Evolutionary conservation across 2,797 vertebrate species (phyloP).

Genomic region (Setipinna tenuifilis): DNA sequence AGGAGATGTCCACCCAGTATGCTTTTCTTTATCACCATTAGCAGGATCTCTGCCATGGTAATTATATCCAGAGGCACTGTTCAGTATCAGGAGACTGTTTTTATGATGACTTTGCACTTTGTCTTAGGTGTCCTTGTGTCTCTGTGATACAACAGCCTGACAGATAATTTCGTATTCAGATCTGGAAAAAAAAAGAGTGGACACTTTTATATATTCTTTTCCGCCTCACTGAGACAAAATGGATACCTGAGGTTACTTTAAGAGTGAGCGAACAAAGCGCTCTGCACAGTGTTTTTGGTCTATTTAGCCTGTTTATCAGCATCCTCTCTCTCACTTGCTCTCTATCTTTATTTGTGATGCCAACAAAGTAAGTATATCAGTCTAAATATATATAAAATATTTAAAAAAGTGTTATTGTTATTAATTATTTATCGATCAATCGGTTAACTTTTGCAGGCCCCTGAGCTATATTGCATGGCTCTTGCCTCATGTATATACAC

Average conservation of each 20-base stretch:
- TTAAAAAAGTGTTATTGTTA: background rate
- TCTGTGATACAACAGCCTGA: conserved; percentile 45
- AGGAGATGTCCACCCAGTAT: conserved; percentile 17
- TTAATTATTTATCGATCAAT: background rate
- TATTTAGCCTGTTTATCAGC: conserved; percentile 33
- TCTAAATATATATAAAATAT: conserved; percentile 17
- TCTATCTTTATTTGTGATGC: conserved; percentile 33
- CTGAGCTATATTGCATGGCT: background rate
- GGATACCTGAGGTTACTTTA: conserved; percentile 44
- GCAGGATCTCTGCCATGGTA: conserved; percentile 49
- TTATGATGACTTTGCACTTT: conserved; percentile 58
- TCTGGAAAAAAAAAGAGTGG: conserved; percentile 7
- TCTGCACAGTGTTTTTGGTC: conserved; percentile 36
- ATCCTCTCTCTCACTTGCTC: conserved; percentile 24
- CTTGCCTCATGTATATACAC: background rate
- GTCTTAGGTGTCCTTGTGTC: conserved; percentile 50
- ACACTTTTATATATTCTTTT: conserved; percentile 36
- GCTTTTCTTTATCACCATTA: conserved; percentile 45
- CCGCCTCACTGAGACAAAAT: conserved; percentile 47
- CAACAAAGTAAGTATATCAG: background rate
- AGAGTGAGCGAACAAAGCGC: conserved; percentile 48
- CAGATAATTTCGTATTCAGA: conserved; percentile 43
- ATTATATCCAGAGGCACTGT: conserved; percentile 50
- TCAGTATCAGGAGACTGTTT: conserved; percentile 51
- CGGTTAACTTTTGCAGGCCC: background rate